phyloP scores from a whole-genome alignment of 2,113 vertebrate species.

The Falco punctatus region DNA sequence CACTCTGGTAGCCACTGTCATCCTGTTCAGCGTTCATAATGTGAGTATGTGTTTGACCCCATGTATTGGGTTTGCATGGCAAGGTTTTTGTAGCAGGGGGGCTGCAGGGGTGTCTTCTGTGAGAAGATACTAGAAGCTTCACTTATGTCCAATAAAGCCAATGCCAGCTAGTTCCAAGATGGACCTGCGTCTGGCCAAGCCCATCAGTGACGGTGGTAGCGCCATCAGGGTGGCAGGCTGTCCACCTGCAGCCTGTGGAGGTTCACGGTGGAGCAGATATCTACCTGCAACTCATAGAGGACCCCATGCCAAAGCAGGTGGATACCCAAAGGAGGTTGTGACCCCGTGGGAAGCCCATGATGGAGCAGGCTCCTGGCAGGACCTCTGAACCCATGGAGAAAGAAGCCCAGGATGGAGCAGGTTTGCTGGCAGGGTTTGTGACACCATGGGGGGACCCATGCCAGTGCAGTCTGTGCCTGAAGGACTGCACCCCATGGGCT shows the following conservation, averaged over 20 bases:
- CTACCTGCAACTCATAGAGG: neutral
- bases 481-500: neutral
- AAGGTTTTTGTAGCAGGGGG: neutral
- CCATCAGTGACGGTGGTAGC: neutral
- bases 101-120: neutral
- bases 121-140: neutral
- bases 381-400: neutral
- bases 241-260: neutral
- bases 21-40: neutral
- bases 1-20: neutral
- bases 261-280: neutral
- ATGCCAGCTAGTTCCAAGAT: neutral
- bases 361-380: neutral
- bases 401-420: neutral
- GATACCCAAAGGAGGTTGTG: neutral
- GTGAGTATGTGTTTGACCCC: neutral
- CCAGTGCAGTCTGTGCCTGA: neutral
- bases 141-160: too few relatives aligned
- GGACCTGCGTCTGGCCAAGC: neutral
- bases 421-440: neutral
- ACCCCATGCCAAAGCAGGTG: fast-evolving
- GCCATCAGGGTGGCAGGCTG: neutral
- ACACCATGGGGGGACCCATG: neutral
- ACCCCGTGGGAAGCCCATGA: fast-evolving
- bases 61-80: neutral